Percentiles rank a stretch among this genome's conserved stretches.
Conservation (phyloP, 2,113 vertebrate species). For the Camarhynchus parvulus region DNA sequence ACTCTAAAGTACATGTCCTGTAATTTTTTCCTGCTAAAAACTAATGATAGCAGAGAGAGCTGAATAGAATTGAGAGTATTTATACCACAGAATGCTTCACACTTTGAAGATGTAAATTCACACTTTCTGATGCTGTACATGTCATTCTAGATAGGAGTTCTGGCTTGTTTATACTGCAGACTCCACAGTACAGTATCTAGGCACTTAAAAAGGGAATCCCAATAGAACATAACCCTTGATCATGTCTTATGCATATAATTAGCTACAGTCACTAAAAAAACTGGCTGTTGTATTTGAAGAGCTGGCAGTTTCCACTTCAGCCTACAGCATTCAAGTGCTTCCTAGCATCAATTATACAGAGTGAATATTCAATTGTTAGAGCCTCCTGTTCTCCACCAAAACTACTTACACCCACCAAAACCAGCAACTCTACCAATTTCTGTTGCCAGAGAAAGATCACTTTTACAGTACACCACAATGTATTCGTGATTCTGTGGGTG, state of each 20-base stretch:
- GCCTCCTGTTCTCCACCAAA: not conserved
- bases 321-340: not conserved
- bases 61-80: not conserved
- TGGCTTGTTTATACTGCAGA: not conserved
- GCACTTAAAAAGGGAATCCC: not conserved
- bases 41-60: not conserved
- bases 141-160: not conserved
- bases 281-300: not conserved
- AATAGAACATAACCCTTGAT: not conserved
- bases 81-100: not conserved
- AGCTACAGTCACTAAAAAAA: not conserved
- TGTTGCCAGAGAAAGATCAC: not conserved
- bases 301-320: not conserved
- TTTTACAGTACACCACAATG: not conserved
- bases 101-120: not conserved
- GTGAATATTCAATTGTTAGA: not conserved
- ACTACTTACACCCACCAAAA: not conserved
- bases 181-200: not conserved
- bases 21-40: not conserved
- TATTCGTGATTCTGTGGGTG: not conserved
- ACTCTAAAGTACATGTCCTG: not conserved
- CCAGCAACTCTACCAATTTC: not conserved
- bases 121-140: not conserved
- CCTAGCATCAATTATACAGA: not conserved
- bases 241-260: not conserved